phyloP scores from a whole-genome alignment of 2,888 invertebrate species.

The Philhelius pedissequus region DNA sequence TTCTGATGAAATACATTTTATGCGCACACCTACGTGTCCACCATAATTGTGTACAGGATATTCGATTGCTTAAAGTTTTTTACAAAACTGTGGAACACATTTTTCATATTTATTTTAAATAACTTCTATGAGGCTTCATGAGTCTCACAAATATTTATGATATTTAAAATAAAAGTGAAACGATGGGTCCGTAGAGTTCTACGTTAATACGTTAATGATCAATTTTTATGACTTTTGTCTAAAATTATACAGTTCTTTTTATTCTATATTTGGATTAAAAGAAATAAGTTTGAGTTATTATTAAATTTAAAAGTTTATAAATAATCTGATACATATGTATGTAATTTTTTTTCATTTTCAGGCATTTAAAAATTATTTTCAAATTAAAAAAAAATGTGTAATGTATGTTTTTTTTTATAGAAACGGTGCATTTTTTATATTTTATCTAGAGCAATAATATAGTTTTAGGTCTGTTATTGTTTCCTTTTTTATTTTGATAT shows the following conservation, averaged over 20 bases:
- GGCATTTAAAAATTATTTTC: not conserved
- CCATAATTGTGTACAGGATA: too few relatives aligned
- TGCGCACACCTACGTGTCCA: not conserved
- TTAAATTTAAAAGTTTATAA: not conserved
- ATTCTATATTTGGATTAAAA: not conserved
- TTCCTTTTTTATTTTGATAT: not conserved
- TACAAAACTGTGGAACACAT: too few relatives aligned
- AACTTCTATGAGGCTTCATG: too few relatives aligned
- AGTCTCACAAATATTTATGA: not conserved
- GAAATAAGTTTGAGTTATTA: not conserved
- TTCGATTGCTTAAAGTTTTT: too few relatives aligned
- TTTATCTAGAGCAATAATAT: constrained; percentile 1
- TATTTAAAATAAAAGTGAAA: not conserved
- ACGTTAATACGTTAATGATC: not conserved
- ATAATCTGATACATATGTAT: not conserved
- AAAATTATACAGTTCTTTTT: not conserved
- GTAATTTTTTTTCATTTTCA: not conserved
- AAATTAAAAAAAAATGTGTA: not conserved
- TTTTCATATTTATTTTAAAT: too few relatives aligned
- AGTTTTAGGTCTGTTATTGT: not conserved
- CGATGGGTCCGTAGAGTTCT: not conserved
- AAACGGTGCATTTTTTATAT: constrained; percentile 39
- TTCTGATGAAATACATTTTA: not conserved
- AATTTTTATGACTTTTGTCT: not conserved
- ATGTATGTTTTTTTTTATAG: not conserved